Percentiles rank a stretch among this genome's conserved stretches.
These are phyloP conservation scores for Salvator merianae DNA, from an alignment of 2,113 vertebrate genomes.

Conservation along the genomic window DNA sequence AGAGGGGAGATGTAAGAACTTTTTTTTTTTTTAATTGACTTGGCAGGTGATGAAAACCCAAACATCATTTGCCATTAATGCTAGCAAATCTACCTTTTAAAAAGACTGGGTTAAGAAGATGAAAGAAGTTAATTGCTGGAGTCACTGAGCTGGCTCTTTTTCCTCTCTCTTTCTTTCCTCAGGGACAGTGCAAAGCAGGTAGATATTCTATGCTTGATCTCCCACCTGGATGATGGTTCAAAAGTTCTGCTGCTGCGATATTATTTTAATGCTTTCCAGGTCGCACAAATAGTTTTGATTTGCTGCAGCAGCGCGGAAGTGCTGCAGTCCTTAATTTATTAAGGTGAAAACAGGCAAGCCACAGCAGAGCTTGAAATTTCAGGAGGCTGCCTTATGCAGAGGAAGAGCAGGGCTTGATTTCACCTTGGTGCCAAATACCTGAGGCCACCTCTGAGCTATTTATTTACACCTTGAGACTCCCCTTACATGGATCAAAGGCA, in stretches of 20 bases:
- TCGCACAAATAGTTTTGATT: conserved; percentile 8
- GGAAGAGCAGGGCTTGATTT: background rate
- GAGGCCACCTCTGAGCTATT: background rate
- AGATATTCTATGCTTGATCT: conserved; percentile 47
- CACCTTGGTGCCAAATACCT: background rate
- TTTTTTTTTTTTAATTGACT: conserved; percentile 19
- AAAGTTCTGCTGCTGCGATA: conserved; percentile 5
- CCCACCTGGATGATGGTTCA: conserved; percentile 43
- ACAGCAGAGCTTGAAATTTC: background rate
- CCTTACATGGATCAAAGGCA: background rate
- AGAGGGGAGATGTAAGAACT: conserved; percentile 49
- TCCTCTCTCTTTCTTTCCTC: conserved; percentile 27
- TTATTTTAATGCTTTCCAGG: conserved; percentile 37
- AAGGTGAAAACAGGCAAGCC: background rate
- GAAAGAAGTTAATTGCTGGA: conserved; percentile 63
- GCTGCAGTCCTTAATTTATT: background rate
- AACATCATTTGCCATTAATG: conserved; percentile 55
- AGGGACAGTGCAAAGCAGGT: background rate
- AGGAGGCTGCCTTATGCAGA: background rate
- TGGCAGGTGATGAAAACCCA: conserved; percentile 62
- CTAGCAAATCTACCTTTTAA: conserved; percentile 68
- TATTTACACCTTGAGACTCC: background rate
- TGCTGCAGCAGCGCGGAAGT: background rate
- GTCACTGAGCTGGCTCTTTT: conserved; percentile 45
- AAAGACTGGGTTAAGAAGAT: conserved; percentile 60